These are phyloP conservation scores for Eustalomyia histrio DNA, from an alignment of 2,888 invertebrate genomes.

Conservation along the genomic window DNA sequence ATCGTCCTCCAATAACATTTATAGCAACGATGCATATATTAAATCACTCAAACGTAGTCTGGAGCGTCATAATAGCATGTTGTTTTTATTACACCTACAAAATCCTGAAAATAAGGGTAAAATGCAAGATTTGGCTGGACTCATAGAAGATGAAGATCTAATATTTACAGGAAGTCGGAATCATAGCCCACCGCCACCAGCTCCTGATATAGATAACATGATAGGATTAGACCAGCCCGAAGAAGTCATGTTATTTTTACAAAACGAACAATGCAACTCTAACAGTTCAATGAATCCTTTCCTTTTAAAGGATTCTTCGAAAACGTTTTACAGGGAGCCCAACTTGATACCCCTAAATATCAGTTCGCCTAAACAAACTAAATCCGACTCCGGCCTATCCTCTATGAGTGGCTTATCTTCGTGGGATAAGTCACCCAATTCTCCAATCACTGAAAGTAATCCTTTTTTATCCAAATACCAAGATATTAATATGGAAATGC, in stretches of 20 bases:
- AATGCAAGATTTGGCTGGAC: slow-evolving; percentile 67
- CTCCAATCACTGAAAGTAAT: slow-evolving; percentile 80
- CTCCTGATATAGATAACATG: slow-evolving; percentile 82
- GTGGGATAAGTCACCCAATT: slow-evolving; percentile 91
- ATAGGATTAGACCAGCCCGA: slow-evolving; percentile 6
- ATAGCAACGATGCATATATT: slow-evolving; percentile 78
- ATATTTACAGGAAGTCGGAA: slow-evolving; percentile 73
- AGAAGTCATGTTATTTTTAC: slow-evolving; percentile 19
- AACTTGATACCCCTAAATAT: not conserved
- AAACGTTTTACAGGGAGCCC: not conserved
- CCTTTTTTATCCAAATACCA: slow-evolving; percentile 65
- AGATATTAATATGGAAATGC: slow-evolving; percentile 65
- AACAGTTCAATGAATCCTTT: slow-evolving; percentile 72
- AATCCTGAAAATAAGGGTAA: slow-evolving; percentile 75
- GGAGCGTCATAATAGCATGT: slow-evolving; percentile 78
- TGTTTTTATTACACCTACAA: slow-evolving; percentile 77
- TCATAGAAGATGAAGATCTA: slow-evolving; percentile 67
- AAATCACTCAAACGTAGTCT: slow-evolving; percentile 76
- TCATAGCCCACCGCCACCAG: slow-evolving; percentile 90
- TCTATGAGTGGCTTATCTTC: slow-evolving; percentile 94
- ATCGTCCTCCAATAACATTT: slow-evolving; percentile 71
- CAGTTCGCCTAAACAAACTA: slow-evolving; percentile 79
- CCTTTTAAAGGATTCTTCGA: slow-evolving; percentile 54
- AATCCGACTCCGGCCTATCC: slow-evolving; percentile 92
- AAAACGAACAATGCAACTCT: slow-evolving; percentile 18